Evolutionary conservation across 1,140 invertebrate species (phyloP).

Genomic region (Leptopilina clavipes): DNA sequence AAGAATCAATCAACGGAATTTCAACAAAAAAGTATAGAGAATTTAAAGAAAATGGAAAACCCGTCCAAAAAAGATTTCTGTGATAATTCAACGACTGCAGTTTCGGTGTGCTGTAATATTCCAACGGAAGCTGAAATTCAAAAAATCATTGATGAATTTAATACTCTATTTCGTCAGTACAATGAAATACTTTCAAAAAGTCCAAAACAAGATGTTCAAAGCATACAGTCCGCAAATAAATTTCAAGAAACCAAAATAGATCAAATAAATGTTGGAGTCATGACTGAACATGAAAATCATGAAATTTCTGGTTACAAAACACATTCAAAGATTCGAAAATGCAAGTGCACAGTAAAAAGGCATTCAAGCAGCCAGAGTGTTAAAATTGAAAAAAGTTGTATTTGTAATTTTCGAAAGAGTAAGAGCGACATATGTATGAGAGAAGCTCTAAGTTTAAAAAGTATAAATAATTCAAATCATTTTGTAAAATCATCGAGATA

Average conservation of each 20-base stretch:
- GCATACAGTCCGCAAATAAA: background rate
- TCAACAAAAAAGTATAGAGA: background rate
- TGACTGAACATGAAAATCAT: background rate
- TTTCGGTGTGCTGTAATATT: constrained; percentile 40
- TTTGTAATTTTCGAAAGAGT: background rate
- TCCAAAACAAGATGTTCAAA: constrained; percentile 10
- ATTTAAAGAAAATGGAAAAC: background rate
- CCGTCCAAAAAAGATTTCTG: background rate
- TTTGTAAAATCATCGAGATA: background rate
- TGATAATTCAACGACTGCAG: background rate
- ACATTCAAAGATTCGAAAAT: background rate
- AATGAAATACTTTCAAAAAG: constrained; percentile 12
- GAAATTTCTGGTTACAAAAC: background rate
- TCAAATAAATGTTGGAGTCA: background rate
- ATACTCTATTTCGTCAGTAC: background rate
- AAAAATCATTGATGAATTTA: background rate
- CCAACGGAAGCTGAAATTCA: constrained; percentile 21
- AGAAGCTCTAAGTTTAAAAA: background rate
- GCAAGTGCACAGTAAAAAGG: background rate
- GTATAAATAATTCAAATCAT: background rate
- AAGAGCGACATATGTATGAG: background rate
- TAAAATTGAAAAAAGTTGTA: background rate
- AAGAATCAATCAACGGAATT: background rate
- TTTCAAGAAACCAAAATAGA: background rate
- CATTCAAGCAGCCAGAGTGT: background rate